Conservation (phyloP, 2,888 invertebrate species). For the Diploptera punctata region DNA sequence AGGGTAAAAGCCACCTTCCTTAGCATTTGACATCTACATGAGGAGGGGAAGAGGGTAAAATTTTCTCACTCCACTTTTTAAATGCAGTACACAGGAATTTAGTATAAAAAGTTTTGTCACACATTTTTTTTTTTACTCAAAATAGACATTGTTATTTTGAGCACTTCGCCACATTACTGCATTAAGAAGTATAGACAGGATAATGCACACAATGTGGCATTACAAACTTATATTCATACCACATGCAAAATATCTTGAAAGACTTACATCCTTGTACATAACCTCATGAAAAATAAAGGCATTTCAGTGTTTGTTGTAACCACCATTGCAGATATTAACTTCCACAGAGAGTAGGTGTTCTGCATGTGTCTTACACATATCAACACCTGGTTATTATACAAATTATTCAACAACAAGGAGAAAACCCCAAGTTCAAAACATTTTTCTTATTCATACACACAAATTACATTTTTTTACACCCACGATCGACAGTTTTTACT, state of each 20-base stretch:
- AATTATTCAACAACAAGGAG: constrained; percentile 56
- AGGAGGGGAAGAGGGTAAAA: too few species aligned
- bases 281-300: constrained; percentile 45
- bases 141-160: constrained; percentile 32
- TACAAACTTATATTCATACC: constrained; percentile 26
- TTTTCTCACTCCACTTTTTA: constrained; percentile 20
- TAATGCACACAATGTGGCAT: constrained; percentile 16
- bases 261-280: constrained; percentile 42
- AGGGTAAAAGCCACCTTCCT: constrained; percentile 35
- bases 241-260: constrained; percentile 46
- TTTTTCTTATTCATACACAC: constrained; percentile 20
- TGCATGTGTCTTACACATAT: constrained; percentile 42
- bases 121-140: constrained; percentile 34
- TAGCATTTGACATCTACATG: not conserved
- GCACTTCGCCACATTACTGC: constrained; percentile 17
- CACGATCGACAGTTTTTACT: constrained; percentile 3
- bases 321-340: constrained; percentile 43
- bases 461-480: constrained; percentile 18
- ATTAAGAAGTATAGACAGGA: not conserved
- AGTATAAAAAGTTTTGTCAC: constrained; percentile 33
- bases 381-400: constrained; percentile 40
- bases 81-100: constrained; percentile 34
- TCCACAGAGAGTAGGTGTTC: constrained; percentile 39
- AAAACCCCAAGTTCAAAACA: constrained; percentile 47
- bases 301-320: constrained; percentile 43